These are phyloP conservation scores for Lepidonotus clava DNA, from an alignment of 2,888 invertebrate genomes.

Conservation along the genomic window DNA sequence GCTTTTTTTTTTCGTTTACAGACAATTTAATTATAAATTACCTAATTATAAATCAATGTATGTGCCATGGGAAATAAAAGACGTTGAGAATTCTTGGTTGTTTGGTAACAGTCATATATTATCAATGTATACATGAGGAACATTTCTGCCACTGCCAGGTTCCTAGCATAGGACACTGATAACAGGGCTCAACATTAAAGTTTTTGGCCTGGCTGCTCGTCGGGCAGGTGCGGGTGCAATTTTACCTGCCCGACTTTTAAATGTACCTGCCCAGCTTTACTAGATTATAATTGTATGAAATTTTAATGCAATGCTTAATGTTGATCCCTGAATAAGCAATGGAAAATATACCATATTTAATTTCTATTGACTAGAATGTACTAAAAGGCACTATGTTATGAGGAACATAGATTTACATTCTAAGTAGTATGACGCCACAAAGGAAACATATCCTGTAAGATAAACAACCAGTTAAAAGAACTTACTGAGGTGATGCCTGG, in stretches of 20 bases:
- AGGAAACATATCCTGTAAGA: no score
- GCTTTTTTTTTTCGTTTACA: background rate
- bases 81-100: no score
- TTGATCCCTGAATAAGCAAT: background rate
- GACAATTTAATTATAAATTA: background rate
- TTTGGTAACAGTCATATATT: no score
- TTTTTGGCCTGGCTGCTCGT: background rate
- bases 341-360: background rate
- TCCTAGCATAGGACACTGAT: background rate
- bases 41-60: background rate
- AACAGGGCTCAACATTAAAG: background rate
- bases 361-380: background rate
- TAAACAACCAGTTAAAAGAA: no score
- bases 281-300: background rate
- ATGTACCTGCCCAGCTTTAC: background rate
- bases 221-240: background rate
- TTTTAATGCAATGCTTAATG: background rate
- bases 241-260: background rate
- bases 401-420: background rate
- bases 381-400: background rate
- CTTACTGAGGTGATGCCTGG: constrained; percentile 64
- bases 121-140: background rate
- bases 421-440: no score
- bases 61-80: background rate
- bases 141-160: background rate